Conservation (phyloP, 1,140 invertebrate genomes). For the Hormaphis cornu region DNA sequence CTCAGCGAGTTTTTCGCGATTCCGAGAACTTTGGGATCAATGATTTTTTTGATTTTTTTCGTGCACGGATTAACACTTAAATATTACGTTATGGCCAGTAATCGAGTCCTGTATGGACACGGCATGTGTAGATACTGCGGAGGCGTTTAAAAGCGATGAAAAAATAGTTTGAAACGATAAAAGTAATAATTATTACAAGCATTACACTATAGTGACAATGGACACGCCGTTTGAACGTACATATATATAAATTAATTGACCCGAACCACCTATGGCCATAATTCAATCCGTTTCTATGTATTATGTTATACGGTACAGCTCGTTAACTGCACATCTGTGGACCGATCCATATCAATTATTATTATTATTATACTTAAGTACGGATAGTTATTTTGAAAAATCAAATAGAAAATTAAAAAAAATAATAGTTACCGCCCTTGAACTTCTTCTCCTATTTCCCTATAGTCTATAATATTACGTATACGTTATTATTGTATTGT, state of each 20-base stretch:
- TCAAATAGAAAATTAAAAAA: no score
- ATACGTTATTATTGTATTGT: not conserved
- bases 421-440: constrained; percentile 15
- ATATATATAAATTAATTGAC: no score
- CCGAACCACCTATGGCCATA: not conserved
- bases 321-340: no score
- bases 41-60: not conserved
- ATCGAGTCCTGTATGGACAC: not conserved
- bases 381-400: no score
- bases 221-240: not conserved
- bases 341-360: no score
- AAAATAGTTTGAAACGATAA: not conserved
- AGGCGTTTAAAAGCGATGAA: not conserved
- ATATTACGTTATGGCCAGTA: not conserved
- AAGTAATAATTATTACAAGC: no score
- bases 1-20: no score
- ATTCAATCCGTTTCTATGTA: no score
- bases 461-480: not conserved
- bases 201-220: not conserved
- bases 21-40: no score
- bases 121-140: not conserved
- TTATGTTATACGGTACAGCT: no score
- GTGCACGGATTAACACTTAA: not conserved
- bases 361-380: no score
- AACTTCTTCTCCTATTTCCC: not conserved